Percentiles rank a stretch among this genome's conserved stretches.
These are phyloP conservation scores for Yoshiicerus persimilis DNA, from an alignment of 1,140 invertebrate species.

Conservation along the genomic window DNA sequence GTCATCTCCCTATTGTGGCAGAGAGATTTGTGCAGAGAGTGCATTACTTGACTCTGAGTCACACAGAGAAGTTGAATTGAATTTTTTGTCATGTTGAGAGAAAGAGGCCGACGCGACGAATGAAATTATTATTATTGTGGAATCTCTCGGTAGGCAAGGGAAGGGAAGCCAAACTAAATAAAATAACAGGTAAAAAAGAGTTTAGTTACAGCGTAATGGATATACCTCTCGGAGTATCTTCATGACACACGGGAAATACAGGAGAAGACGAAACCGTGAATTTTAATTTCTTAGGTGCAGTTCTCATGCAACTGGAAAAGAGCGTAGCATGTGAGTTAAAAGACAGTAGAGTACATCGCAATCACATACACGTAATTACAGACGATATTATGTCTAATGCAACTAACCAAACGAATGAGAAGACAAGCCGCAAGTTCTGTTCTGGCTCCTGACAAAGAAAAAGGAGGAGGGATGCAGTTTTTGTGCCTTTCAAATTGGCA, in stretches of 20 bases:
- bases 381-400: background rate
- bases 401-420: background rate
- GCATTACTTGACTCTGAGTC: background rate
- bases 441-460: background rate
- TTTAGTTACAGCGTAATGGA: background rate
- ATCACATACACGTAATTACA: no score
- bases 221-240: background rate
- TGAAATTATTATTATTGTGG: conserved; percentile 23
- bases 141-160: background rate
- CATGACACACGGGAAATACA: background rate
- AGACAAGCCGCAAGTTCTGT: background rate
- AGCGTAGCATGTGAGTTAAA: no score
- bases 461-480: background rate
- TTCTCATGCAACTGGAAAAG: background rate
- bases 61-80: background rate
- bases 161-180: background rate
- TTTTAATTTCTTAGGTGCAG: background rate
- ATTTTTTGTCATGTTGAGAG: conserved; percentile 4
- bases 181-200: background rate
- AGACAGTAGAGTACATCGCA: no score
- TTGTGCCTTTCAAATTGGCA: background rate
- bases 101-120: background rate
- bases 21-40: background rate
- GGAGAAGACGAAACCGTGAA: background rate
- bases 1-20: background rate